Evolutionary conservation across 23 tunicate genomes (phyloP), one percentile per base, ranked within the genome.

Genomic region (Ascidia mentula): DNA sequence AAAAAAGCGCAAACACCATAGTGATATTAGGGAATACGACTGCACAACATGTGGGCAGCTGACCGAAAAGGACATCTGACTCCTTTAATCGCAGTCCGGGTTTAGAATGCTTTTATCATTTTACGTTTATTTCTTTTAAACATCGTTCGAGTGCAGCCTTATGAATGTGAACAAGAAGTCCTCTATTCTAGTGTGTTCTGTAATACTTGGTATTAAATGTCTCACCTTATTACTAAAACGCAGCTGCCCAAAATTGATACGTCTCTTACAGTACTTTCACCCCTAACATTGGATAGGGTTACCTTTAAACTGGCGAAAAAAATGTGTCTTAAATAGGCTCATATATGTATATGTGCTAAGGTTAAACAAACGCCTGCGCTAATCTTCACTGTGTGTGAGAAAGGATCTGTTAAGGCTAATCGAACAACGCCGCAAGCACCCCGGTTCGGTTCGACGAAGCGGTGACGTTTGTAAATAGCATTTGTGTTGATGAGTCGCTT

Each of bases 381-480:
- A 53, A 53, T 53, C 65, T 9, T 28, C 13, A 9, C 13, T 3
- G 12, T 53, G 65, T n/a, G 24, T 53, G 65, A 53, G 65, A 53
- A 53, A 53, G 13, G 13, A 6, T 53, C 13, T 28, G 4, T 9
- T 20, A n/a, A n/a, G n/a, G n/a, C n/a, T n/a, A 20, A 9, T 6
- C 13, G 7, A 20, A 53, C 28, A 9, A 53, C 65, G 65, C 65
- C 65, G 65, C 13, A 28, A 53, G 65, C 12, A 20, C n/a, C 65
- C 13, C 24, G 65, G 12, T 53, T 53, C 65, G 65, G 24, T 53
- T 53, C 65, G 12, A 28, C 65, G 65, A 53, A 53, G 65, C 65
- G 24, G 24, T 53, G 65, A 53, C 65, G 65, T 53, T 53, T 9
- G 65, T 53, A 53, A 53, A 53, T 53, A 53, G 65, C 65, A 53